A percentile compares a stretch with the other conserved stretches of the same genome.
These are phyloP conservation scores for Cosmia trapezina DNA, from an alignment of 2,888 invertebrate genomes.

Conservation along the genomic window DNA sequence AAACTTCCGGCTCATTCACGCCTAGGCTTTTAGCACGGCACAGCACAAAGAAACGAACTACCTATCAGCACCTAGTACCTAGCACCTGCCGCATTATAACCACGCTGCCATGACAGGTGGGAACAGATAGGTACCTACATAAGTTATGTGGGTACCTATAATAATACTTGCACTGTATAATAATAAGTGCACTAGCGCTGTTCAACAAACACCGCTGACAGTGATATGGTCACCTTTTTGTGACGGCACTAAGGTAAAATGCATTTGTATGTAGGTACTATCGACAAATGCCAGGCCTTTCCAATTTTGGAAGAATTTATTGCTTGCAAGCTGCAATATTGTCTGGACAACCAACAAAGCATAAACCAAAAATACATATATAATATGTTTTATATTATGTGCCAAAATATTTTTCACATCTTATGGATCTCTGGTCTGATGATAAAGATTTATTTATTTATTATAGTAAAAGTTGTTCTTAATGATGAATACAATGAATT, in stretches of 20 bases:
- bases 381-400: too few species aligned
- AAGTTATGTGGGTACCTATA: neutral
- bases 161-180: neutral
- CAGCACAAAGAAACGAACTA: slow-evolving; percentile 2
- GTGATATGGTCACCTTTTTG: slow-evolving; percentile 21
- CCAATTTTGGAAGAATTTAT: too few species aligned
- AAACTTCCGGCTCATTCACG: slow-evolving; percentile 40
- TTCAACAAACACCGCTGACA: slow-evolving; percentile 8
- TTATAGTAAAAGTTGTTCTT: too few species aligned
- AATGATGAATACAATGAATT: too few species aligned
- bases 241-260: neutral
- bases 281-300: too few species aligned
- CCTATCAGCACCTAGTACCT: neutral
- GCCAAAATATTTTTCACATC: too few species aligned
- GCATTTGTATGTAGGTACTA: neutral
- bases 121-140: neutral
- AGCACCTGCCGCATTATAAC: slow-evolving; percentile 10
- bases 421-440: too few species aligned
- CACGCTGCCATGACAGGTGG: neutral
- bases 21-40: slow-evolving; percentile 39
- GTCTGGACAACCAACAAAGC: too few species aligned
- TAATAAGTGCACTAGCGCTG: neutral
- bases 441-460: too few species aligned
- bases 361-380: too few species aligned
- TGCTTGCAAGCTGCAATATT: too few species aligned